Base-by-base conservation (phyloP, 2,113 vertebrate species). In the Hippolais icterina region DNA sequence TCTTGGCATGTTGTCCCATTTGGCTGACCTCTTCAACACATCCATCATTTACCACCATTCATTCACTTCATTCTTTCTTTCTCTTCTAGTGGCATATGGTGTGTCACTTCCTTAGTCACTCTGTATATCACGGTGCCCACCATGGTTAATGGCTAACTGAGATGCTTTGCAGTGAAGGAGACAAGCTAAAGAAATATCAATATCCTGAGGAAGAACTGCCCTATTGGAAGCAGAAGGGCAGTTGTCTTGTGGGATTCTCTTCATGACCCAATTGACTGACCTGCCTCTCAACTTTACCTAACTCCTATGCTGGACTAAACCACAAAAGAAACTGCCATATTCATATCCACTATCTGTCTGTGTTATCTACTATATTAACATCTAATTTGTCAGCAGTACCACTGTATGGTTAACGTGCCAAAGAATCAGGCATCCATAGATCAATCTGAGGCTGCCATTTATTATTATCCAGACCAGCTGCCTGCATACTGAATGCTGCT, bases 1-100 rank as follows among this genome's bases (percentile, higher is more conserved):
- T 75, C 80, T 82, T 78, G 93, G 53, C 59, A 65, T 46, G 74
- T 75, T 82, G 33, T 79, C 69, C 52, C 2, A 1, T 28, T 85
- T 75, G 46, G 31, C 69, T 15, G 4, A 49, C 53, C 61, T 87
- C 65, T 81, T 81, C 0, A 0, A 17, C 35, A 47, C 0, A 2
- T 87, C 77, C 6, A 5, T 92, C 59, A 47, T 89, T 90, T 94
- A 72, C 69, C 69, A 82, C 60, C 27, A 33, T 94, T 93, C 72
- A 63, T 93, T 89, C 29, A 35, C 56, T 92, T 92, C 47, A 33
- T 93, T 76, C 90, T 82, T 76, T 33, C 66, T 54, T 37, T 53
- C 21, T 53, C 74, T 88, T 83, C 57, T 63, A 27, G 60, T 63
- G 37, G 65, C 66, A 83, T 37, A 56, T 42, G 14, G 20, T 41